Percentiles rank a stretch among this genome's conserved stretches.
phyloP scores from a whole-genome alignment of 2,113 vertebrate genomes.

The Corythaeola cristata region DNA sequence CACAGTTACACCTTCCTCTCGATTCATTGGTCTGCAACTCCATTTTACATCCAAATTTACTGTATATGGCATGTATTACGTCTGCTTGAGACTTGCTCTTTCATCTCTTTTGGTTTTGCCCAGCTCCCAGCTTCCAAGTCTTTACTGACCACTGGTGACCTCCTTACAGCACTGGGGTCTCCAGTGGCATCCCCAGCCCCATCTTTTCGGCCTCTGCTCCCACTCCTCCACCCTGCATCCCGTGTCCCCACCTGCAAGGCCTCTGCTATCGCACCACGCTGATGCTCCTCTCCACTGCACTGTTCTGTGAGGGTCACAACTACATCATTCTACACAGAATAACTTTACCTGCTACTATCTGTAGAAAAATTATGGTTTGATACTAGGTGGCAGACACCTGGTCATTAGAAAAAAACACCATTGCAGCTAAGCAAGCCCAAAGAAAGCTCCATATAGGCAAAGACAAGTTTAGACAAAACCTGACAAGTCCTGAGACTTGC shows the following conservation, averaged over 20 bases:
- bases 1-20: background rate
- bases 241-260: background rate
- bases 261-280: background rate
- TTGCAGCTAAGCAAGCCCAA: background rate
- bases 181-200: accelerated
- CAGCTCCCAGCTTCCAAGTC: background rate
- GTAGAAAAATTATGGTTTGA: background rate
- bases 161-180: background rate
- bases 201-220: background rate
- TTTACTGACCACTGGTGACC: background rate
- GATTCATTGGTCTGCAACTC: background rate
- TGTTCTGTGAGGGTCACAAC: background rate
- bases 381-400: background rate
- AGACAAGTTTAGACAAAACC: background rate
- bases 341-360: background rate
- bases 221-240: background rate
- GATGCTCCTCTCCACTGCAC: background rate
- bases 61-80: too few relatives aligned
- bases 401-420: background rate
- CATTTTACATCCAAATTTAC: background rate
- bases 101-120: background rate
- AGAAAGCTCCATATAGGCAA: background rate
- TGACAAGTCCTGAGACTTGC: background rate
- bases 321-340: background rate
- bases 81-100: background rate